phyloP scores from a whole-genome alignment of 2,113 vertebrate species.

The Leucopsar rothschildi region DNA sequence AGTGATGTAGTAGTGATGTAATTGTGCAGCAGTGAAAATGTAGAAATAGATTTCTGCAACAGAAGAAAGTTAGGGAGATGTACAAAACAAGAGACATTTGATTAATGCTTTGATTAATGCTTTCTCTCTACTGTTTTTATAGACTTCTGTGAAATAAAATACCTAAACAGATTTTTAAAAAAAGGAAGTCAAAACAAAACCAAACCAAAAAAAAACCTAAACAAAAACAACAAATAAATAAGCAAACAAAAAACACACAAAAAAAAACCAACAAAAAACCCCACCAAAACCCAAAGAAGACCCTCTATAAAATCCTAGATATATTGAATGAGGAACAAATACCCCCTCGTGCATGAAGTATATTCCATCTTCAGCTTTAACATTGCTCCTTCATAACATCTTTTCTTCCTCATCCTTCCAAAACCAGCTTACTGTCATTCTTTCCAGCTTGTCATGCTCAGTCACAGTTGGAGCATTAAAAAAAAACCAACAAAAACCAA shows the following conservation, averaged over 20 bases:
- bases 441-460: not conserved
- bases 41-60: not conserved
- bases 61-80: not conserved
- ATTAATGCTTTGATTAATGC: too few species aligned
- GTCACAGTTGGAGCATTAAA: not conserved
- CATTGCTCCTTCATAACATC: not conserved
- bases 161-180: not conserved
- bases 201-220: not conserved
- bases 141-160: not conserved
- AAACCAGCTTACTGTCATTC: not conserved
- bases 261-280: too few species aligned
- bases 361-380: not conserved
- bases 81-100: not conserved
- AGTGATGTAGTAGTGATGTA: not conserved
- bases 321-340: not conserved
- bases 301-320: not conserved
- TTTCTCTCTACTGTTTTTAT: not conserved
- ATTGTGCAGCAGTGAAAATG: not conserved
- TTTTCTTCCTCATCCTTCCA: not conserved
- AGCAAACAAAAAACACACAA: too few species aligned
- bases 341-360: rapidly evolving
- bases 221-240: not conserved
- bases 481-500: not conserved
- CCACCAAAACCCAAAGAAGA: not conserved
- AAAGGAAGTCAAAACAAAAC: not conserved